Evolutionary conservation across 2,113 vertebrate species (phyloP).

Genomic region (Nerophis lumbriciformis): DNA sequence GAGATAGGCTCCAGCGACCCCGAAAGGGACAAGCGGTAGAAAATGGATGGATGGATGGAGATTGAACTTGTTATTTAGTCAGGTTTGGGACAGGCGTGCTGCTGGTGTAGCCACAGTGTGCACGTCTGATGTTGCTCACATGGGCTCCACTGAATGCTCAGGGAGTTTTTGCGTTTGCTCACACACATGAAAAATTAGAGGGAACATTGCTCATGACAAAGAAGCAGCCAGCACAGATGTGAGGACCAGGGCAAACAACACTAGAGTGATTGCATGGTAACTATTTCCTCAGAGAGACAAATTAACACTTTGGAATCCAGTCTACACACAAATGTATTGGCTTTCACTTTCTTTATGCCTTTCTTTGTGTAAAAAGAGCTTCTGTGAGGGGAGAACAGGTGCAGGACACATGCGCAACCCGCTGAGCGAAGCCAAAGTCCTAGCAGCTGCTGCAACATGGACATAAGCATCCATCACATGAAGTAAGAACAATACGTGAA

Average conservation of each 20-base stretch:
- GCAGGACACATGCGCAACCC: constrained; percentile 44
- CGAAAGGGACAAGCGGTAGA: too few species aligned
- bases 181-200: too few species aligned
- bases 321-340: constrained; percentile 41
- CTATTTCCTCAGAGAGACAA: constrained; percentile 19
- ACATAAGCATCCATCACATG: constrained; percentile 1
- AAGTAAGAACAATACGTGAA: not conserved
- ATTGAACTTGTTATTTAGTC: too few species aligned
- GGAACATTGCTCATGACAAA: constrained; percentile 63
- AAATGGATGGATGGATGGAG: too few species aligned
- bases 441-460: constrained; percentile 44
- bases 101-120: too few species aligned
- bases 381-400: constrained; percentile 40
- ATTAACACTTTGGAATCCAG: not conserved
- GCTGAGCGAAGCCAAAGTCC: constrained; percentile 24
- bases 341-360: not conserved
- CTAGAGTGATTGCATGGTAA: constrained; percentile 23
- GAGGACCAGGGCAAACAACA: not conserved
- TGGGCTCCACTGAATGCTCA: too few species aligned
- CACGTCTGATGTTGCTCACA: too few species aligned
- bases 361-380: constrained; percentile 13
- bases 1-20: too few species aligned
- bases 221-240: constrained; percentile 7
- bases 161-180: too few species aligned
- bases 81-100: too few species aligned